Percentiles rank a stretch among this genome's conserved stretches.
phyloP scores from a whole-genome alignment of 2,888 invertebrate genomes.

The Lithosia quadra region DNA sequence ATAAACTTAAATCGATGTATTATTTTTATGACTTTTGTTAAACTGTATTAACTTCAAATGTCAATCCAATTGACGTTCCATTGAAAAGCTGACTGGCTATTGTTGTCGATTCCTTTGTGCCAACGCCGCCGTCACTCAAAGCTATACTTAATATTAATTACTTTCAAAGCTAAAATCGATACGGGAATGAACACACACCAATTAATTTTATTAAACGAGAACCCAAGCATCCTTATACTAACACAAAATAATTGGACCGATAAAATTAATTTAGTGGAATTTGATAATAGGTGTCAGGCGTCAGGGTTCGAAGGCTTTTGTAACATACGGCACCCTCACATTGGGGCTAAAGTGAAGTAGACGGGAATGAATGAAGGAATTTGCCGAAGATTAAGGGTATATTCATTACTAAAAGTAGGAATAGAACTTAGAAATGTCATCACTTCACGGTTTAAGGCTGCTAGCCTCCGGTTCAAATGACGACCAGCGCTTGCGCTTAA shows the following conservation, averaged over 20 bases:
- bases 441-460: too few species aligned
- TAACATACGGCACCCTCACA: not conserved
- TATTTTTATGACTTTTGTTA: not conserved
- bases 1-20: not conserved
- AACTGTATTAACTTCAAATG: not conserved
- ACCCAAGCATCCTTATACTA: slow-evolving; percentile 54
- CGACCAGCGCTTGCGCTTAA: too few species aligned
- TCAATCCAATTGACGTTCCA: not conserved
- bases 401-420: too few species aligned
- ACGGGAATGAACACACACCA: slow-evolving; percentile 46
- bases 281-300: slow-evolving; percentile 24
- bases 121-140: slow-evolving; percentile 20
- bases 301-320: not conserved
- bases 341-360: not conserved
- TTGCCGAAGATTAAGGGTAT: too few species aligned
- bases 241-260: slow-evolving; percentile 54
- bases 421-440: too few species aligned
- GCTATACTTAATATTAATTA: slow-evolving; percentile 49
- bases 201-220: slow-evolving; percentile 59
- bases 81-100: not conserved
- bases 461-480: too few species aligned
- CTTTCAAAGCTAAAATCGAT: slow-evolving; percentile 40
- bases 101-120: slow-evolving; percentile 9
- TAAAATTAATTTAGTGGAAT: slow-evolving; percentile 47
- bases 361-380: not conserved